These are phyloP conservation scores for Malurus leucopterus DNA, from an alignment of 2,797 vertebrate genomes.

Conservation along the genomic window DNA sequence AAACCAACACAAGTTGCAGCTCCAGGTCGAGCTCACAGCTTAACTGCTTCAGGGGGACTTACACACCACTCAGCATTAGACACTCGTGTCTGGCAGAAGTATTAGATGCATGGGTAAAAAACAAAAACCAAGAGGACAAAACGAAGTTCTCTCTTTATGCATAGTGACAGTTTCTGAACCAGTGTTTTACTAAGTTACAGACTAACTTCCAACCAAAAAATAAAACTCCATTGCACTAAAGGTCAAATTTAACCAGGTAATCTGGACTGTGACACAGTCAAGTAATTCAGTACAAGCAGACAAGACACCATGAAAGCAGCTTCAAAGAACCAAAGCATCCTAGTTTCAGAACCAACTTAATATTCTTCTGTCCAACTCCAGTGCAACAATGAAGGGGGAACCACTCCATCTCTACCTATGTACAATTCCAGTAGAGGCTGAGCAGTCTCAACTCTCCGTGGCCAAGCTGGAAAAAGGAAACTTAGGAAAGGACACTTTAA, in stretches of 20 bases:
- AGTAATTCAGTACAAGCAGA: slow-evolving; percentile 57
- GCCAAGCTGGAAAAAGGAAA: slow-evolving; percentile 51
- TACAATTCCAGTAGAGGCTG: slow-evolving; percentile 20
- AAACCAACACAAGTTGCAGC: not conserved
- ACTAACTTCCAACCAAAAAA: slow-evolving; percentile 36
- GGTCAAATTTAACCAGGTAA: slow-evolving; percentile 36
- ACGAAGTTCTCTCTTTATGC: slow-evolving; percentile 52
- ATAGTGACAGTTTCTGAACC: slow-evolving; percentile 61
- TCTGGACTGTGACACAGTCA: slow-evolving; percentile 37
- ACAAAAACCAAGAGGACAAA: not conserved
- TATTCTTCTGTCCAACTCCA: slow-evolving; percentile 41
- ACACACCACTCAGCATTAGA: not conserved
- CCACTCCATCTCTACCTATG: slow-evolving; percentile 12
- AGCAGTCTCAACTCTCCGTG: slow-evolving; percentile 19
- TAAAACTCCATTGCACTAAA: slow-evolving; percentile 68
- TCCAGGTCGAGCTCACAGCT: slow-evolving; percentile 30
- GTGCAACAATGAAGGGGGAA: not conserved
- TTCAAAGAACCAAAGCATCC: slow-evolving; percentile 49
- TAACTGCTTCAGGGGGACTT: not conserved
- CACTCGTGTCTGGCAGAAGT: not conserved
- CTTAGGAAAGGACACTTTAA: slow-evolving; percentile 65
- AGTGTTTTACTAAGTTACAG: slow-evolving; percentile 73
- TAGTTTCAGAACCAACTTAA: slow-evolving; percentile 25
- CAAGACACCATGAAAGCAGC: slow-evolving; percentile 55
- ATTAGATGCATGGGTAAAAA: not conserved